Evolutionary conservation across 2,888 invertebrate species (phyloP).

Genomic region (Coelinius sp.): DNA sequence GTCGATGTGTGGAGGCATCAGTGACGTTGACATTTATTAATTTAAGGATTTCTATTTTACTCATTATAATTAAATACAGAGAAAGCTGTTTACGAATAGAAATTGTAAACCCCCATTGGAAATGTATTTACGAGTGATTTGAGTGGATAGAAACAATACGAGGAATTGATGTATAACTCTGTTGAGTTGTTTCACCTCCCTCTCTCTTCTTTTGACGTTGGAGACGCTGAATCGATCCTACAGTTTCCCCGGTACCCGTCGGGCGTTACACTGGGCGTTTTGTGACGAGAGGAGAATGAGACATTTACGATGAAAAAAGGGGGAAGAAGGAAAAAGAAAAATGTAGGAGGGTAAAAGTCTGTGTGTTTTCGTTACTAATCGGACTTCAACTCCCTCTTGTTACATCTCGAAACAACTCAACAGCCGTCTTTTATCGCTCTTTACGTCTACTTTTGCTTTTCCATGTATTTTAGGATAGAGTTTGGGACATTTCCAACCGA

Average conservation of each 20-base stretch:
- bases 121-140: conserved; percentile 16
- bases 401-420: conserved; percentile 37
- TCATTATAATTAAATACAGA: conserved; percentile 4
- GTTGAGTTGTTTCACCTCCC: not conserved
- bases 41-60: not conserved
- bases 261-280: conserved; percentile 36
- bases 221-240: conserved; percentile 46
- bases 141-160: conserved; percentile 28
- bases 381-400: conserved; percentile 43
- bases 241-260: conserved; percentile 27
- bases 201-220: conserved; percentile 8
- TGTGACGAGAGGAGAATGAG: not conserved
- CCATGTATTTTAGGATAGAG: not conserved
- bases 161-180: conserved; percentile 1
- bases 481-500: conserved; percentile 6
- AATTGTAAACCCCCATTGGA: not conserved
- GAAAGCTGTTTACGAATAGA: not conserved
- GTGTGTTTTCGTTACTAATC: conserved; percentile 53
- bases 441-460: conserved; percentile 21
- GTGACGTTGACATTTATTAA: not conserved
- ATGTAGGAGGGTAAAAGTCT: conserved; percentile 20
- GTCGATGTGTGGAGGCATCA: not conserved
- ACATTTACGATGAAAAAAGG: not conserved
- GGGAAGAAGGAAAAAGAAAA: conserved; percentile 12
- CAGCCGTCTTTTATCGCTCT: conserved; percentile 37